Evolutionary conservation across 2,113 vertebrate genomes (phyloP).

Genomic region (Phyllopteryx taeniolatus): DNA sequence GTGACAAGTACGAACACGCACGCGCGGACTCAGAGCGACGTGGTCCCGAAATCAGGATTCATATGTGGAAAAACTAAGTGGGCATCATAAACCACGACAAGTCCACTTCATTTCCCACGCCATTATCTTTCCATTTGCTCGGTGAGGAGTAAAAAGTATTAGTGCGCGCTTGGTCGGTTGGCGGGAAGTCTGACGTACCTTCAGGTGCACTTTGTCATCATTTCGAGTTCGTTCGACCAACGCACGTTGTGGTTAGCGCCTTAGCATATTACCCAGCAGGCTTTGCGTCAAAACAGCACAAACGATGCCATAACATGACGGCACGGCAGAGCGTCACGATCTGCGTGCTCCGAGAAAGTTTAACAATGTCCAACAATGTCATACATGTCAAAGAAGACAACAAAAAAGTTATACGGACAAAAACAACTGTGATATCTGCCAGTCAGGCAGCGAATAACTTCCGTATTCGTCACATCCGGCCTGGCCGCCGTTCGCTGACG

Average conservation of each 20-base stretch:
- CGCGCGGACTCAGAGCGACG: no score
- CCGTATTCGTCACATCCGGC: neutral
- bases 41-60: no score
- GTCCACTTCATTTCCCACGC: neutral
- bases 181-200: neutral
- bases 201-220: neutral
- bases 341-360: neutral
- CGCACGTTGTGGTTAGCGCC: neutral
- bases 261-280: slow-evolving; percentile 53
- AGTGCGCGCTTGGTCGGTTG: neutral
- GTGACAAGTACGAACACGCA: no score
- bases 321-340: neutral
- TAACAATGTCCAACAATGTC: neutral
- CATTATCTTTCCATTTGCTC: neutral
- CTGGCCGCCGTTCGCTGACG: neutral
- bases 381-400: neutral
- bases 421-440: neutral
- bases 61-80: no score
- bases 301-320: neutral
- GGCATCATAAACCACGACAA: neutral
- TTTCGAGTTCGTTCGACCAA: neutral
- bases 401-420: neutral
- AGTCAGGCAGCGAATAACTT: neutral
- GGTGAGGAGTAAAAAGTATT: neutral
- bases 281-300: slow-evolving; percentile 12